Evolutionary conservation across 2,888 invertebrate species (phyloP), one percentile per base, ranked within the genome.

Genomic region (Eueremaeus valkanovi): DNA sequence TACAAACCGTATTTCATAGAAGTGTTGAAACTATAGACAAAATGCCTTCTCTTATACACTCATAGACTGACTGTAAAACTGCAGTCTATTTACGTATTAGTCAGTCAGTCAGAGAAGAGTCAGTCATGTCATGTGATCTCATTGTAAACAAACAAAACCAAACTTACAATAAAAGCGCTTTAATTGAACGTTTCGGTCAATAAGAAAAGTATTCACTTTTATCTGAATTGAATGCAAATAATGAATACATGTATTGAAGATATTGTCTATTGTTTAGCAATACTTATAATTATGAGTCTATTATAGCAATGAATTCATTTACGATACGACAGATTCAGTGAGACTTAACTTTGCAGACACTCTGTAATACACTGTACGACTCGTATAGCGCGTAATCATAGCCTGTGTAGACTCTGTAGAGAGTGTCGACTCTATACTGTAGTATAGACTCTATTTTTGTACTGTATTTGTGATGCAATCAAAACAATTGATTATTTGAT

Each of bases 91-190:
- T 55, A 55, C 55, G 55, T 55, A 24, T 55, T 55, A 55, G 55
- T 55, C 55, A 55, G 13, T 33, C 29, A 33, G 11, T 27, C 42
- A 45, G 42, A 45, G 42, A 45, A 21, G 18, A 18, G 29, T 45
- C 36, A 8, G 5, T 36, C 29, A 58, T 18, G 58, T 66, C 63
- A 66, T 36, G 63, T 66, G 63, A 66, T 66, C 21, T 66, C 21
- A 16, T 33, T 66, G 63, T 36, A 36, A 21, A 36, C 63, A 66
- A 66, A 66, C 63, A 63, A 63, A 18, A 27, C 16, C 21, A 1
- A 66, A n/a, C n/a, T n/a, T n/a, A n/a, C n/a, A n/a, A n/a, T n/a
- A 61, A 21, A 66, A 21, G 63, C 21, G n/a, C 36, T 66, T 33
- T 16, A 66, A 36, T 66, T 66, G 21, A 66, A 66, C 18, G 6